phyloP scores from a whole-genome alignment of 2,797 vertebrate species.

The Pteronotus mesoamericanus region DNA sequence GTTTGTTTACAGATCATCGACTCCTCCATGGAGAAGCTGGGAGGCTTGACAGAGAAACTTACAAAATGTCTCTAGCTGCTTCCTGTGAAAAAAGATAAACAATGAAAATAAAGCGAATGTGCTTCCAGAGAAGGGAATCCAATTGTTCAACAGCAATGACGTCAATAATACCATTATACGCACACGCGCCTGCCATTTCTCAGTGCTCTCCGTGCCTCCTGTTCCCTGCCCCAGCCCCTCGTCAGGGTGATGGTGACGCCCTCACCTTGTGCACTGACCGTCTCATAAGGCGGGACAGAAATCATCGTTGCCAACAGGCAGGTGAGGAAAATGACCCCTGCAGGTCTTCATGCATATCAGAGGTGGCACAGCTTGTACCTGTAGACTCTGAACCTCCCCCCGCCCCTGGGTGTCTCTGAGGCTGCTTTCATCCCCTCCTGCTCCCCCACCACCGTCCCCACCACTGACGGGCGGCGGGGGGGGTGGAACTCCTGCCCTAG shows the following conservation, averaged over 20 bases:
- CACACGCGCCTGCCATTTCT: neutral
- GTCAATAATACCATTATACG: rapidly evolving
- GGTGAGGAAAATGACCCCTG: neutral
- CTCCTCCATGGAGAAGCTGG: slow-evolving; percentile 38
- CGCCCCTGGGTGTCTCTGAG: neutral
- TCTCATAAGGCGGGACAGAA: neutral
- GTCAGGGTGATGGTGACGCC: neutral
- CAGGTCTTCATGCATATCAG: neutral
- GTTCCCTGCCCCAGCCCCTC: too few relatives aligned
- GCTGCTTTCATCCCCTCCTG: neutral
- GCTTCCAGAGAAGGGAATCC: neutral
- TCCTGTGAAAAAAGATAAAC: neutral
- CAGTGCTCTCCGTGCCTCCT: rapidly evolving
- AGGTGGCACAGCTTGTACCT: rapidly evolving
- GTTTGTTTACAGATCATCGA: slow-evolving; percentile 55
- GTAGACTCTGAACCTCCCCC: neutral
- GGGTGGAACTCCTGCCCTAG: neutral
- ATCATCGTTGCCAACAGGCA: neutral
- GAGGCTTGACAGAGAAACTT: slow-evolving; percentile 40
- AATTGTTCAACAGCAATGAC: neutral
- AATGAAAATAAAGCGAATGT: neutral
- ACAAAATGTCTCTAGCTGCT: slow-evolving; percentile 21
- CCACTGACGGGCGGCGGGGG: neutral
- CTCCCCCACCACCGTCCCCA: neutral
- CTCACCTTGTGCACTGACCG: rapidly evolving